phyloP scores from a whole-genome alignment of 2,113 vertebrate genomes.

The Ceratotherium simum region DNA sequence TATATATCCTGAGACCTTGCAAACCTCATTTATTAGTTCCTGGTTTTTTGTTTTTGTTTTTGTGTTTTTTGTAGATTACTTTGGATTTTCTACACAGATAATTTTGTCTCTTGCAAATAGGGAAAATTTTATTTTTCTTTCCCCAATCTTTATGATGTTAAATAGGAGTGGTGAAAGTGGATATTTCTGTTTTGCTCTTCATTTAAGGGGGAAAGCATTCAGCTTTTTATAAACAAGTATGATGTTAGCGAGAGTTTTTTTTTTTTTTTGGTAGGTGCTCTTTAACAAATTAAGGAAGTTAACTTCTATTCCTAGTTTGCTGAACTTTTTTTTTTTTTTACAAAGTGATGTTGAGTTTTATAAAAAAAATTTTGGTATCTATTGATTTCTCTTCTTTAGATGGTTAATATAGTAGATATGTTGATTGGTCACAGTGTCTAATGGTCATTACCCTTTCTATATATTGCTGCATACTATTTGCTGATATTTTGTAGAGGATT shows the following conservation, averaged over 20 bases:
- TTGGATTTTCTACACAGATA: background rate
- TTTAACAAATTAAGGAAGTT: background rate
- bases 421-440: background rate
- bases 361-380: background rate
- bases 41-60: background rate
- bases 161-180: background rate
- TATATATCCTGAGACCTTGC: constrained; percentile 10
- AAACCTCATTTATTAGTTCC: constrained; percentile 4
- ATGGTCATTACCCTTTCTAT: background rate
- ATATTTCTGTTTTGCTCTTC: background rate
- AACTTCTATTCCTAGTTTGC: background rate
- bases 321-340: background rate
- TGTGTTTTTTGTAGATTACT: background rate
- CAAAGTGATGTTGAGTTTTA: background rate
- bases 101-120: background rate
- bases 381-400: constrained; percentile 17
- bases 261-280: background rate
- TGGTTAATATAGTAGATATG: background rate
- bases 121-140: background rate
- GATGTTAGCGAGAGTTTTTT: background rate
- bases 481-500: background rate
- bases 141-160: background rate
- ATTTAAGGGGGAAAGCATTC: background rate
- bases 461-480: background rate
- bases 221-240: background rate